phyloP scores from a whole-genome alignment of 35 echinoderm and acorn worm genomes.

The Ptychodera flava region DNA sequence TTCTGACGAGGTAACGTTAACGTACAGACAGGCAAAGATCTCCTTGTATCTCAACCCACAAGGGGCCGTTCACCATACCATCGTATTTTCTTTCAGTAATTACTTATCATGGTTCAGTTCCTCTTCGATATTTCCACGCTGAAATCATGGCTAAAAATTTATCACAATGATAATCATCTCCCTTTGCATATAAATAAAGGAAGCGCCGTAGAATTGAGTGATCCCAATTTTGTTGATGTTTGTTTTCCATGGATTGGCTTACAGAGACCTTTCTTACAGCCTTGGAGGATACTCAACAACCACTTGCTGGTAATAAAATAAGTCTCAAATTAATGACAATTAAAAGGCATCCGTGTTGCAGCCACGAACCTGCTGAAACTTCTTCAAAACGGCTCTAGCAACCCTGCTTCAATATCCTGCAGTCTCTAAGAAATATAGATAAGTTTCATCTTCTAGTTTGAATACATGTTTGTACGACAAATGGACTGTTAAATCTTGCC shows the following conservation, averaged over 20 bases:
- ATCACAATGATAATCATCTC: neutral
- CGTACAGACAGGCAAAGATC: neutral
- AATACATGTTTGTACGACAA: too few species aligned
- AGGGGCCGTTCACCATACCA: neutral
- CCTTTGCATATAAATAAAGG: neutral
- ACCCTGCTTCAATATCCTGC: too few species aligned
- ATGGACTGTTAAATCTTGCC: too few species aligned
- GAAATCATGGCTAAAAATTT: neutral
- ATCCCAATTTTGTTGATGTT: neutral
- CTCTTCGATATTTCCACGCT: neutral
- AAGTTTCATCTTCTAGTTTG: too few species aligned
- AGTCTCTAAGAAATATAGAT: too few species aligned
- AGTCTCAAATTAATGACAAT: too few species aligned
- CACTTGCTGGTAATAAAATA: neutral
- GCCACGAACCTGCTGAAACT: too few species aligned
- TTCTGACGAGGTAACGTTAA: neutral
- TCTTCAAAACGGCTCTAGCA: too few species aligned
- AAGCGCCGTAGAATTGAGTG: neutral
- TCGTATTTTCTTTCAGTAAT: slow-evolving; percentile 2
- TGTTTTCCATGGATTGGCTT: neutral
- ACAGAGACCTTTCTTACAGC: neutral
- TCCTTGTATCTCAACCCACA: neutral
- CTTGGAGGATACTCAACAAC: neutral
- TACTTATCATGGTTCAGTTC: neutral
- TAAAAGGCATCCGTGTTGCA: too few species aligned